phyloP scores from a whole-genome alignment of 2,113 vertebrate genomes.

The Callocephalon fimbriatum region DNA sequence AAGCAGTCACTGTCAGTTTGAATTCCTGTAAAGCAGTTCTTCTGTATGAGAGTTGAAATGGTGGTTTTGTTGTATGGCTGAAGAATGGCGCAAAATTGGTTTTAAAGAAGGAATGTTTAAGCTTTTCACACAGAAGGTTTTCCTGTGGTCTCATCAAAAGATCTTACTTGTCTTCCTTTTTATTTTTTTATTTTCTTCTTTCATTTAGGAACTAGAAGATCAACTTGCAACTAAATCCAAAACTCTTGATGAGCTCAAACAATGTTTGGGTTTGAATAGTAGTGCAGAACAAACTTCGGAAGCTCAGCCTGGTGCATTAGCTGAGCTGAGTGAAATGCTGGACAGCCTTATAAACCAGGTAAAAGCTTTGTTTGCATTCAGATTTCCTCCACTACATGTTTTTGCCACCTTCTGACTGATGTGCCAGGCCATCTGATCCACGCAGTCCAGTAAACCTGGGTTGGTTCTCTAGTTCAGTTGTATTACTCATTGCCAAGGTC shows the following conservation, averaged over 20 bases:
- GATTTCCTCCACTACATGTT: neutral
- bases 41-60: neutral
- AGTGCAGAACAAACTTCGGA: neutral
- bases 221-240: slow-evolving; percentile 75
- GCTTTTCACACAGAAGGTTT: neutral
- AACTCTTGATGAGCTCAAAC: slow-evolving; percentile 78
- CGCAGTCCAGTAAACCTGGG: neutral
- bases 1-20: neutral
- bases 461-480: neutral
- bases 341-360: slow-evolving; percentile 78
- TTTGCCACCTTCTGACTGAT: neutral
- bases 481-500: neutral
- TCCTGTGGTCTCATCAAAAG: neutral
- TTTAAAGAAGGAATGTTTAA: neutral
- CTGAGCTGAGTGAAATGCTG: slow-evolving; percentile 65
- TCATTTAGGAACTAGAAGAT: slow-evolving; percentile 80
- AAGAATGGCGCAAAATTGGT: neutral
- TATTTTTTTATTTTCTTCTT: neutral
- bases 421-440: neutral
- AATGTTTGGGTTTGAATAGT: slow-evolving; percentile 5
- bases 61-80: neutral
- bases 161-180: neutral
- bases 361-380: neutral
- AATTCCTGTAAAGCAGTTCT: neutral
- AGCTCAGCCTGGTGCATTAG: neutral